phyloP scores from a whole-genome alignment of 2,888 invertebrate genomes.

The Cheilosia soror region DNA sequence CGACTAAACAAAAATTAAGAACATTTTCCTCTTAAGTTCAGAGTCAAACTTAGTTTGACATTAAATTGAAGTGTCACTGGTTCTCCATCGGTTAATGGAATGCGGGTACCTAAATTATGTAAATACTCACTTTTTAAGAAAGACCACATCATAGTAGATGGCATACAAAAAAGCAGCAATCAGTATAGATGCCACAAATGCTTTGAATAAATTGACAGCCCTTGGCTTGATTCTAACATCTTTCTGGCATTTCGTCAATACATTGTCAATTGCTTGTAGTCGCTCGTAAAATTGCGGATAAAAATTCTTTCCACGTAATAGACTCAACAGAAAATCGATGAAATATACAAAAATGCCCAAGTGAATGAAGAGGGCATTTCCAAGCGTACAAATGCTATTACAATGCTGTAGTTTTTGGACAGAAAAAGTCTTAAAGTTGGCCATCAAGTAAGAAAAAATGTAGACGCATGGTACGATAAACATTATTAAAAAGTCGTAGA shows the following conservation, averaged over 20 bases:
- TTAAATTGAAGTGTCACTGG: too few species aligned
- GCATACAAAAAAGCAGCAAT: constrained; percentile 76
- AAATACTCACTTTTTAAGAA: constrained; percentile 77
- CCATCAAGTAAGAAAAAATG: constrained; percentile 78
- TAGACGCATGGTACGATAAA: constrained; percentile 79
- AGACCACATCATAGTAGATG: constrained; percentile 77
- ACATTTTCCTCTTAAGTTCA: too few species aligned
- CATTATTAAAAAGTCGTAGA: constrained; percentile 80
- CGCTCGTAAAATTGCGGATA: constrained; percentile 79
- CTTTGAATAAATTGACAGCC: constrained; percentile 78
- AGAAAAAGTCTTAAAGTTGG: constrained; percentile 68
- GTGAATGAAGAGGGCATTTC: constrained; percentile 79
- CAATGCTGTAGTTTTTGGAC: constrained; percentile 76
- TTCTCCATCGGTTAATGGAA: too few species aligned
- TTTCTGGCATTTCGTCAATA: constrained; percentile 78
- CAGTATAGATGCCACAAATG: constrained; percentile 76
- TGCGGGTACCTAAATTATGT: neutral
- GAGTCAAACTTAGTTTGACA: too few species aligned
- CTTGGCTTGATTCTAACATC: constrained; percentile 66
- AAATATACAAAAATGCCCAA: constrained; percentile 81
- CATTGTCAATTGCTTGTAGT: constrained; percentile 79
- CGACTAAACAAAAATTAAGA: too few species aligned
- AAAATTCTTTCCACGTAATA: constrained; percentile 80
- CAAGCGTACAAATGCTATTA: constrained; percentile 80
- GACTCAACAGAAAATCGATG: constrained; percentile 77